phyloP scores from a whole-genome alignment of 2,113 vertebrate genomes.

The Sander lucioperca region DNA sequence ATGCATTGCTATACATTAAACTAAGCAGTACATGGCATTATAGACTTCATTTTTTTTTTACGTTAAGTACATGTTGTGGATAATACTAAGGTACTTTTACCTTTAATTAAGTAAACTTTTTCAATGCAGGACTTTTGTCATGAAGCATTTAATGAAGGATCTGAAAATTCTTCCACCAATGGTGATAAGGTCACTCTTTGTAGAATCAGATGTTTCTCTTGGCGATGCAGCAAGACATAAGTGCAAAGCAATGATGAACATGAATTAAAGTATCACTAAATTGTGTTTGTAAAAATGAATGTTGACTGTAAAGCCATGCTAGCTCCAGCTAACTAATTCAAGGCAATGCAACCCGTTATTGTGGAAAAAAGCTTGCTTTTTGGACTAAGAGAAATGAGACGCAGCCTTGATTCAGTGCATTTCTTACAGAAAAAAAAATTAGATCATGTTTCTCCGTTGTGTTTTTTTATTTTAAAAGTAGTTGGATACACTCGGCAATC shows the following conservation, averaged over 20 bases:
- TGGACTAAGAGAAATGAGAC: too few relatives aligned
- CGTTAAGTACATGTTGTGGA: background rate
- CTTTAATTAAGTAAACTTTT: background rate
- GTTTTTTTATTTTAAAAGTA: constrained; percentile 48
- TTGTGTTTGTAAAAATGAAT: background rate
- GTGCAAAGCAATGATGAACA: background rate
- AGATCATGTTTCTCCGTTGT: background rate
- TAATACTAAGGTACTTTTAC: background rate
- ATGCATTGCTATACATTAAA: background rate
- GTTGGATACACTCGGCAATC: constrained; percentile 41
- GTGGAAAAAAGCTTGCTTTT: background rate
- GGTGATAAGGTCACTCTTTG: background rate
- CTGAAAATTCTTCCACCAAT: background rate
- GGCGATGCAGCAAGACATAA: background rate
- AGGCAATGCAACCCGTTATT: background rate
- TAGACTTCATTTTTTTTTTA: background rate
- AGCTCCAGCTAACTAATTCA: background rate
- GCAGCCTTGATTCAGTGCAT: background rate
- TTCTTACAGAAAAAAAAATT: background rate
- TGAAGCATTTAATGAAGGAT: background rate
- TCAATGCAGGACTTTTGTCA: background rate
- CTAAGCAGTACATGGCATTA: background rate
- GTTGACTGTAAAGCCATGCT: background rate
- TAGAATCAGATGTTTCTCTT: background rate
- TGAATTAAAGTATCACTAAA: background rate